Evolutionary conservation across 64 coral and sea anemone species (phyloP).

Genomic region (Pachyseris speciosa): DNA sequence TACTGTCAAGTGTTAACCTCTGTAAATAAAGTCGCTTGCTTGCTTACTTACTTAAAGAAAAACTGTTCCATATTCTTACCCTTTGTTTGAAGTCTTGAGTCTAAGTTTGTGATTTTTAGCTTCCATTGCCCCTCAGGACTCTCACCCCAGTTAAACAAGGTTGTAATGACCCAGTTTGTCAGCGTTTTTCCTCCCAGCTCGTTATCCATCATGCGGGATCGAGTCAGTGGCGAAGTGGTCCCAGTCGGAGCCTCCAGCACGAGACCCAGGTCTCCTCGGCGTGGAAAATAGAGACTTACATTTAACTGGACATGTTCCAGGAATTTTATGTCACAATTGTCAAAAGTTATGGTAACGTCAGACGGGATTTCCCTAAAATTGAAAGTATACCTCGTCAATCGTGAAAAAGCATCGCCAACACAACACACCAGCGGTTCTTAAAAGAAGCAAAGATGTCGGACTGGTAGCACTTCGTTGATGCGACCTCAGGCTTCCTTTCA

Average conservation of each 20-base stretch:
- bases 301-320: slow-evolving; percentile 53
- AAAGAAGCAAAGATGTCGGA: no score
- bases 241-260: slow-evolving; percentile 38
- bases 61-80: no score
- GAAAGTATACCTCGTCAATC: no score
- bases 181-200: slow-evolving; percentile 6
- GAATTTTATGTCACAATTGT: slow-evolving; percentile 16
- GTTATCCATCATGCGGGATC: background rate
- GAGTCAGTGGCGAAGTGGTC: slow-evolving; percentile 26
- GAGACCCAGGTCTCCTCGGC: slow-evolving; percentile 19
- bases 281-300: slow-evolving; percentile 30
- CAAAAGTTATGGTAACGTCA: background rate
- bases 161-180: slow-evolving; percentile 49
- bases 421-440: no score
- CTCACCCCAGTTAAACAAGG: slow-evolving; percentile 52
- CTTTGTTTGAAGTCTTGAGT: background rate
- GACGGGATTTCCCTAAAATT: background rate
- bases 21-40: no score
- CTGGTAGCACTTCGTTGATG: no score
- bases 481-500: no score
- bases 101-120: slow-evolving; percentile 19
- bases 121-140: background rate
- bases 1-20: no score
- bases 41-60: no score
- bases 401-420: no score